Evolutionary conservation across 1,140 invertebrate species (phyloP), one percentile per base, ranked within the genome.

Genomic region (Bradynema listronoti): DNA sequence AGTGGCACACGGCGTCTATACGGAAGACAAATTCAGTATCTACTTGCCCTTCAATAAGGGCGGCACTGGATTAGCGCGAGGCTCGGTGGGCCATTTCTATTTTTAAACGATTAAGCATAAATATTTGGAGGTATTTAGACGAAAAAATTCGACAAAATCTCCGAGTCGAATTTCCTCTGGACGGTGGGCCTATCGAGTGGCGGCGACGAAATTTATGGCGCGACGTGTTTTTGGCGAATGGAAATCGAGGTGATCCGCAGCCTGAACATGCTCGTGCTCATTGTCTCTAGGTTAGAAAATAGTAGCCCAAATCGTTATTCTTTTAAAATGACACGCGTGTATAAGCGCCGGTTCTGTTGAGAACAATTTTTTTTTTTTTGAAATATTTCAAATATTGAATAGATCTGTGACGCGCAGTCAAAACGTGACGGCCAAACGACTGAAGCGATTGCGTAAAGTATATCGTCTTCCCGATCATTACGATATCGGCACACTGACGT

Each of bases 31-130:
- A 24, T 72, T 72, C 53, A 36, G 58, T 5, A 74, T 72, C 5
- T 72, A 71, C 42, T 39, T 72, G 0, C 69, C 69, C 22, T 72
- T 72, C 53, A 65, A 65, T 49, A 74, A 73, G 45, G 69, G 70
- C 39, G 69, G 69, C 0, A 72, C 69, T 16, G 69, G 69, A 9
- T 65, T 73, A 56, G 63, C 58, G n/a, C 58, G 52, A 47, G 71
- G 71, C 27, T 61, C 71, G 36, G 69, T 71, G 43, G 55, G 66
- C 22, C 14, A 25, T 33, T 34, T 29, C 41, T 16, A 19, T 22
- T 33, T 41, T 61, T 9, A n/a, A n/a, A n/a, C n/a, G n/a, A n/a
- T n/a, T n/a, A n/a, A n/a, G n/a, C n/a, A n/a, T n/a, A n/a, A n/a
- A n/a, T n/a, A n/a, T n/a, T 63, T 30, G 1, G 1, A 7, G 11